Conservation (phyloP, 2,113 vertebrate species). For the Siniperca chuatsi region DNA sequence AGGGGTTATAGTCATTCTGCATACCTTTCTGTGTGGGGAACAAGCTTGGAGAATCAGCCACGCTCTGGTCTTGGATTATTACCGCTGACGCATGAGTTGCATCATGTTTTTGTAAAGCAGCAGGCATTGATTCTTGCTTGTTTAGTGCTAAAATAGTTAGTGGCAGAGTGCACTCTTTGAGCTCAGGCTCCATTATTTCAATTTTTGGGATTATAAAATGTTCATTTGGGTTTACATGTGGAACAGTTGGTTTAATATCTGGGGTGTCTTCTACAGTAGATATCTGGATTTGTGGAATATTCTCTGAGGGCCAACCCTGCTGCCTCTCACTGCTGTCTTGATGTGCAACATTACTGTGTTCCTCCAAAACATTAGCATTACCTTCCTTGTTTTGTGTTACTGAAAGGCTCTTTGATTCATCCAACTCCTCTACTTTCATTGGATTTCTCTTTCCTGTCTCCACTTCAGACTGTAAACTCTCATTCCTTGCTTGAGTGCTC, state of each 20-base stretch:
- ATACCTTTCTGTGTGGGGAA: slow-evolving; percentile 41
- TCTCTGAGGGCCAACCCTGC: slow-evolving; percentile 37
- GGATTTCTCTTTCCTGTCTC: slow-evolving; percentile 27
- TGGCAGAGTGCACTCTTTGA: slow-evolving; percentile 62
- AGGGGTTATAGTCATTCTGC: slow-evolving; percentile 48
- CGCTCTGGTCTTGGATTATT: slow-evolving; percentile 23
- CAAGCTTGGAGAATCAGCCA: slow-evolving; percentile 17
- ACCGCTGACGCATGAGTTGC: slow-evolving; percentile 45
- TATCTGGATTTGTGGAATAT: slow-evolving; percentile 69
- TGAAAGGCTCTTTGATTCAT: slow-evolving; percentile 42
- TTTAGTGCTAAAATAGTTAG: slow-evolving; percentile 56
- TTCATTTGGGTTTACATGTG: slow-evolving; percentile 58
- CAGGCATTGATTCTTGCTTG: slow-evolving; percentile 47
- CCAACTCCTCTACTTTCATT: slow-evolving; percentile 9
- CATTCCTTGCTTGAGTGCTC: slow-evolving; percentile 1
- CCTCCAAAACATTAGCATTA: slow-evolving; percentile 4
- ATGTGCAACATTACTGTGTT: slow-evolving; percentile 4
- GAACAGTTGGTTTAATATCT: slow-evolving; percentile 50
- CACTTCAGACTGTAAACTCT: slow-evolving; percentile 25
- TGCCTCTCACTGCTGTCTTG: slow-evolving; percentile 39
- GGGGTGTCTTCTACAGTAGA: slow-evolving; percentile 54
- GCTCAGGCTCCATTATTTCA: slow-evolving; percentile 72
- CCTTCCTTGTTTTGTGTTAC: slow-evolving; percentile 40
- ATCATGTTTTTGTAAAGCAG: slow-evolving; percentile 54
- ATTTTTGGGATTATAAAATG: slow-evolving; percentile 64